Conservation (phyloP, 2,113 vertebrate species). For the Otolemur garnettii region DNA sequence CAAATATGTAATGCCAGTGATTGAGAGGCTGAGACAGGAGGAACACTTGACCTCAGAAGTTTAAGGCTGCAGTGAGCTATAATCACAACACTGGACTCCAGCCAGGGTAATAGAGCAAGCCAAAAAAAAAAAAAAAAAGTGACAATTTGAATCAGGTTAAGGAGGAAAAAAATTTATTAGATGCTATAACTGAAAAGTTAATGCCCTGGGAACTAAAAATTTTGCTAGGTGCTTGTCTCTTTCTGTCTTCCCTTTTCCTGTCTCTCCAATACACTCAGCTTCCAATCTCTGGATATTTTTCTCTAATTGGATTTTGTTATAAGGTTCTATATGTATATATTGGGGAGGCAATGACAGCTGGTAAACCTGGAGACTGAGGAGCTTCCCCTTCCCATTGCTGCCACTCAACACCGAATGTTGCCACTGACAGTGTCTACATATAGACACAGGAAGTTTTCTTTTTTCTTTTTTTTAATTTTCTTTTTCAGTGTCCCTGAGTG, state of each 20-base stretch:
- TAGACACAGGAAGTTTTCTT: background rate
- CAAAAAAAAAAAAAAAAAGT: background rate
- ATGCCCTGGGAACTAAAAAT: background rate
- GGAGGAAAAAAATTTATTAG: background rate
- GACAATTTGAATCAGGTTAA: constrained; percentile 15
- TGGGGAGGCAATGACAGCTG: background rate
- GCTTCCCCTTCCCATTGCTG: constrained; percentile 32
- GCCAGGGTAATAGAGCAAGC: background rate
- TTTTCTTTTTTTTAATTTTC: background rate
- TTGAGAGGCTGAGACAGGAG: background rate
- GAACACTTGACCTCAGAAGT: background rate
- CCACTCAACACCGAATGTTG: background rate
- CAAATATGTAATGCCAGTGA: background rate
- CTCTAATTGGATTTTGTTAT: constrained; percentile 34
- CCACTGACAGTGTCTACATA: background rate
- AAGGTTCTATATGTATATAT: background rate
- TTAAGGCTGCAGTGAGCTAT: background rate
- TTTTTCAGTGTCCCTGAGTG: too few relatives aligned
- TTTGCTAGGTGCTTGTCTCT: constrained; percentile 32
- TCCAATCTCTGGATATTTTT: background rate
- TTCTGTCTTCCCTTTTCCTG: background rate
- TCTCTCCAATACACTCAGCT: background rate
- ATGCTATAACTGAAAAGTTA: constrained; percentile 28
- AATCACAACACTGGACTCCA: background rate
- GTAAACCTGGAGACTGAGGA: background rate